Conservation (phyloP, 2,113 vertebrate species). For the Delphinus delphis region DNA sequence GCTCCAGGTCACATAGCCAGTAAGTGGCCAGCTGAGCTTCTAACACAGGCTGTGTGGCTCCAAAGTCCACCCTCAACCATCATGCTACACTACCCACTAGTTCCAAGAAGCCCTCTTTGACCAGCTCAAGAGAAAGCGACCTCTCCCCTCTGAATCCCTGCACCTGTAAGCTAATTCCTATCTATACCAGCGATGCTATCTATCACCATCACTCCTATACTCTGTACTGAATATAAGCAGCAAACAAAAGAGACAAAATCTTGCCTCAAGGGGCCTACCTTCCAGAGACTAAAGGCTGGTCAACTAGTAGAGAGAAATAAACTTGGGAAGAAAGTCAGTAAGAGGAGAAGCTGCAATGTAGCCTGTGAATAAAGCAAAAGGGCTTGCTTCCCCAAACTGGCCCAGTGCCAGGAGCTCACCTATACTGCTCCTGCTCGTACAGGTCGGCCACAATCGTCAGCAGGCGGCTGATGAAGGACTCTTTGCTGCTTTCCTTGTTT, state of each 20-base stretch:
- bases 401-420: conserved; percentile 81
- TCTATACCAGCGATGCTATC: background rate
- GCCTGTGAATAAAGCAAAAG: background rate
- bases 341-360: background rate
- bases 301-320: background rate
- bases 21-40: background rate
- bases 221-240: background rate
- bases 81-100: background rate
- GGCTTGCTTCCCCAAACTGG: background rate
- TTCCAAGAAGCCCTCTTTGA: background rate
- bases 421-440: conserved; percentile 96
- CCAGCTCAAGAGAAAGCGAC: background rate
- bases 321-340: background rate
- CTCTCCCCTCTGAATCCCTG: background rate
- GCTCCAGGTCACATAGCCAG: background rate
- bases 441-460: conserved; percentile 93
- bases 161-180: background rate
- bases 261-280: background rate
- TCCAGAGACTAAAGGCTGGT: background rate
- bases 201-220: background rate
- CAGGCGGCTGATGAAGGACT: conserved; percentile 95
- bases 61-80: background rate
- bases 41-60: background rate
- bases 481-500: conserved; percentile 85
- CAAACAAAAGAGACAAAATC: background rate